These are phyloP conservation scores for Nycticorax nycticorax DNA, from an alignment of 2,113 vertebrate species.

Conservation along the genomic window DNA sequence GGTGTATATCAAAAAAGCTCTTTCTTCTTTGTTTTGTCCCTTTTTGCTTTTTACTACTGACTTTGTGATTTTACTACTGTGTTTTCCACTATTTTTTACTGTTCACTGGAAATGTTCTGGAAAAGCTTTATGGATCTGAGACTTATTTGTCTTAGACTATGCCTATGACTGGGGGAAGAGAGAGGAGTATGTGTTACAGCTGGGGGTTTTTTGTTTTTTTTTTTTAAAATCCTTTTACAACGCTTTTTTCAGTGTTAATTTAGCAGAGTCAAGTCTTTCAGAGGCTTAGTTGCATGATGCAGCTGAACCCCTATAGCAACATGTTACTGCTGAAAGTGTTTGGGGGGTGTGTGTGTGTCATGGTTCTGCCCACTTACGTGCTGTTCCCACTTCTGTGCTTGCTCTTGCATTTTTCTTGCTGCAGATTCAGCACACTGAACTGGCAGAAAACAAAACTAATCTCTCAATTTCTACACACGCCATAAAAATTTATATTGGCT, in stretches of 20 bases:
- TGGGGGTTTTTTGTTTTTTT: too few species aligned
- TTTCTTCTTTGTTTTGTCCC: conserved; percentile 5
- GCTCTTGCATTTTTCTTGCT: not conserved
- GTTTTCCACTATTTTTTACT: not conserved
- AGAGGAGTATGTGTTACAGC: not conserved
- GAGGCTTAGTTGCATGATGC: not conserved
- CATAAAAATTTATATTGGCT: not conserved
- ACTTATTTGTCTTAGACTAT: not conserved
- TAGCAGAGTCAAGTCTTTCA: not conserved
- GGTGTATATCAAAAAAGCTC: not conserved
- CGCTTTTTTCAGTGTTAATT: not conserved
- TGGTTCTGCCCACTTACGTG: not conserved
- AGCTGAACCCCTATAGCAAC: not conserved
- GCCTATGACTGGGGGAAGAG: not conserved
- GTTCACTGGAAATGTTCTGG: not conserved
- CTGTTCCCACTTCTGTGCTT: not conserved
- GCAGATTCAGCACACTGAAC: not conserved
- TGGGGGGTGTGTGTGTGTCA: fast-evolving
- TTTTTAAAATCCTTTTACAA: not conserved
- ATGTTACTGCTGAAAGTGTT: not conserved
- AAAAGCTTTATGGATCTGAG: not conserved
- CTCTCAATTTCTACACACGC: not conserved
- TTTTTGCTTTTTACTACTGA: not conserved
- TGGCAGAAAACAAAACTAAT: not conserved
- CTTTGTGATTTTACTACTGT: not conserved